Evolutionary conservation across 2,797 vertebrate species (phyloP).

Genomic region (Siniperca scherzeri): DNA sequence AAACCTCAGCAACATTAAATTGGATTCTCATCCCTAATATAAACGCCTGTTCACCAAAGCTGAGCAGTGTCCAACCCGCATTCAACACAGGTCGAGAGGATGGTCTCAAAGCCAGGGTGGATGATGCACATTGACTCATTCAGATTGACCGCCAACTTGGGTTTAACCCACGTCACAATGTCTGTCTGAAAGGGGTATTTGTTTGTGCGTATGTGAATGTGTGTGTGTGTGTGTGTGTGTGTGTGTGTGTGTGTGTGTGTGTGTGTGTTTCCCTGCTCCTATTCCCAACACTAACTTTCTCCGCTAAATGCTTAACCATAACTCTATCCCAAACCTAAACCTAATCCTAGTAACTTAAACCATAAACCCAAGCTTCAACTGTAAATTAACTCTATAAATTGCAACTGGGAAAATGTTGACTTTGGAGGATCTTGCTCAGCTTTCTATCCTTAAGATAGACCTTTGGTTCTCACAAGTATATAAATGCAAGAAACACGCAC

Average conservation of each 20-base stretch:
- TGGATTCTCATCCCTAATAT: constrained; percentile 3
- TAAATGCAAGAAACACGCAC: constrained; percentile 43
- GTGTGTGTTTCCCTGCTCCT: constrained; percentile 6
- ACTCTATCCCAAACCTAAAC: constrained; percentile 10
- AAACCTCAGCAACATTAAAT: constrained; percentile 3
- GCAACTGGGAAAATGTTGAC: constrained; percentile 20
- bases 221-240: not conserved
- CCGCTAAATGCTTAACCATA: constrained; percentile 13
- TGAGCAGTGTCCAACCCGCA: not conserved
- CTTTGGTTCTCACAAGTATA: constrained; percentile 55
- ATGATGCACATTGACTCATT: constrained; percentile 35
- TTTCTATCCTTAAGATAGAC: constrained; percentile 28
- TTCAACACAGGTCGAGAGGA: not conserved
- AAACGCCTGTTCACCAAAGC: not conserved
- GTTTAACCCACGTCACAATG: not conserved
- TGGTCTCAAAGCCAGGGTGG: not conserved
- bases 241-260: not conserved
- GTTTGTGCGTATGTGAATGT: constrained; percentile 2
- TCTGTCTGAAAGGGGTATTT: constrained; percentile 11
- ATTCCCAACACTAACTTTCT: constrained; percentile 12
- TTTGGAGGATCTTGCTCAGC: constrained; percentile 13
- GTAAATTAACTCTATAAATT: constrained; percentile 38
- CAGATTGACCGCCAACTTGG: not conserved
- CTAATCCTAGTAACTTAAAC: constrained; percentile 11
- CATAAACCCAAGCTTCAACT: constrained; percentile 11